Base-by-base conservation (phyloP, 2,888 invertebrate species). In the Periphyllus acericola region DNA sequence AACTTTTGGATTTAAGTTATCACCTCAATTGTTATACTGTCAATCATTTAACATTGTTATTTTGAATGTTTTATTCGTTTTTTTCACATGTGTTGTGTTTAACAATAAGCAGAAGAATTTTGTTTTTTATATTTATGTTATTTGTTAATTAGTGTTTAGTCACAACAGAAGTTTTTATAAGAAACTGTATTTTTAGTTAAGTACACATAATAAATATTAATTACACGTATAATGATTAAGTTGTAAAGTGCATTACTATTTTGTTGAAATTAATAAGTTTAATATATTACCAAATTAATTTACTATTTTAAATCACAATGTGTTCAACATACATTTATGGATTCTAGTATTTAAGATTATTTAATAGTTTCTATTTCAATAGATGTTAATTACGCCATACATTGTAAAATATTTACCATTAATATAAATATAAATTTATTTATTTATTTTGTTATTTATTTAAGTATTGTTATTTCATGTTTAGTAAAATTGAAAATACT, bases 1-100 rank as follows among this genome's bases (percentile, higher is more conserved):
- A 72, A 14, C 21, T 36, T 25, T 74, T 34, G 19, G 6, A 46
- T 52, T 55, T 21, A 55, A 55, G n/a, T 55, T 36, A 34, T 83
- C 55, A 11, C 5, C 6, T 36, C 19, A 11, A 75, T 9, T 75
- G 34, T 60, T 55, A 79, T 55, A 34, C 32, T 52, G 52, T 1
- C 82, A 72, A 55, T 83, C 60, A 83, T 60, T 36, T n/a, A 40
- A 75, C 11, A 75, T 60, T 83, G 4, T 40, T 75, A 29, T 83
- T 40, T 55, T 55, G 55, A 74, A 55, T 74, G 29, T 60, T 75
- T 60, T 83, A 34, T 75, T 83, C 17, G 29, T 52, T 83, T 83
- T 52, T 52, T 55, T 60, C 34, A 9, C 4, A 40, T 75, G 60
- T 75, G 74, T 75, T 75, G 74, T 75, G 83, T 34, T 72, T 36